Percentiles rank a stretch among this genome's conserved stretches.
phyloP scores from a whole-genome alignment of 2,888 invertebrate species.

The Andrena flavipes region DNA sequence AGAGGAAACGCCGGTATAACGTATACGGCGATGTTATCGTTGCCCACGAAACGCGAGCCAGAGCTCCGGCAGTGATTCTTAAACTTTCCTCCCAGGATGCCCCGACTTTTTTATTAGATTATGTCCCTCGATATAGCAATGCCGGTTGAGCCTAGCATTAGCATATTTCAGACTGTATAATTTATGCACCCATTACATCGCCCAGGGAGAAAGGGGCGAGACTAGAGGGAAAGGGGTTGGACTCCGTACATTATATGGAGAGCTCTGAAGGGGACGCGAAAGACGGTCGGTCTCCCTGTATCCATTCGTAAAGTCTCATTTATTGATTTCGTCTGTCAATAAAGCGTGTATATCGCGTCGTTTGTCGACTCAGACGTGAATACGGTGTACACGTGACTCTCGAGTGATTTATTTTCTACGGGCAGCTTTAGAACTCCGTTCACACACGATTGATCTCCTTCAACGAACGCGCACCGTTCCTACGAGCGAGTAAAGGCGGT shows the following conservation, averaged over 20 bases:
- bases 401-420: constrained; percentile 13
- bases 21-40: constrained; percentile 37
- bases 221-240: constrained; percentile 63
- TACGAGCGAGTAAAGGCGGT: too few species aligned
- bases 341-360: background rate
- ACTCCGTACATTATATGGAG: constrained; percentile 55
- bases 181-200: constrained; percentile 74
- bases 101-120: constrained; percentile 67
- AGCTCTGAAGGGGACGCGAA: constrained; percentile 40
- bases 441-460: background rate
- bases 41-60: background rate
- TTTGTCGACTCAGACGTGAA: constrained; percentile 16
- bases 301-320: constrained; percentile 59
- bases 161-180: constrained; percentile 73
- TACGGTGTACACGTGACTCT: constrained; percentile 14
- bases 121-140: constrained; percentile 59
- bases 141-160: constrained; percentile 67
- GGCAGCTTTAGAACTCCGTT: constrained; percentile 4
- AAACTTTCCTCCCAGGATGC: constrained; percentile 49
- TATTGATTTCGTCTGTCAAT: constrained; percentile 65
- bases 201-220: constrained; percentile 54
- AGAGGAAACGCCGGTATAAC: background rate
- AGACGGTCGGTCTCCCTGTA: constrained; percentile 51
- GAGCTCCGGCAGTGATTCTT: constrained; percentile 35
- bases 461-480: background rate